Evolutionary conservation across 2,797 vertebrate genomes (phyloP).

Genomic region (Cryptoprocta ferox): DNA sequence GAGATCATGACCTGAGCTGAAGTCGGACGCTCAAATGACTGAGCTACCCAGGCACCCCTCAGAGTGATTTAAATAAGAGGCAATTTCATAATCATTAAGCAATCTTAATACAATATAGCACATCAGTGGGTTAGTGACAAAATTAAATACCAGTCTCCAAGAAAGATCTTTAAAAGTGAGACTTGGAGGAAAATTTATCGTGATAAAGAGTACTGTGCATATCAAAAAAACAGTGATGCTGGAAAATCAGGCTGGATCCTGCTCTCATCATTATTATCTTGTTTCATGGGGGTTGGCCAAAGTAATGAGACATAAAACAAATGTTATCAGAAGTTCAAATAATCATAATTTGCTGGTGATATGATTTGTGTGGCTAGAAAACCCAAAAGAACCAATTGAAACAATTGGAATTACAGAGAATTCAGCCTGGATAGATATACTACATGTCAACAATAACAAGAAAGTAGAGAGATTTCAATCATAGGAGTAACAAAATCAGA

Average conservation of each 20-base stretch:
- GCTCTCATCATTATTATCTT: background rate
- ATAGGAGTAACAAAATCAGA: background rate
- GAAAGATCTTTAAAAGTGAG: background rate
- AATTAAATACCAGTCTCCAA: background rate
- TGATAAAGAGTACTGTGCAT: accelerated
- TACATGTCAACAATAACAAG: background rate
- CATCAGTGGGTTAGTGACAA: background rate
- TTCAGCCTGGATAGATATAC: background rate
- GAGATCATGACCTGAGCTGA: no score
- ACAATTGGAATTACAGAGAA: background rate
- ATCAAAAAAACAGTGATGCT: accelerated
- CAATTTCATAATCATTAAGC: background rate
- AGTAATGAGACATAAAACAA: background rate
- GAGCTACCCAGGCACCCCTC: no score
- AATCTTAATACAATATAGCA: background rate
- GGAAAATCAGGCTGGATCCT: background rate
- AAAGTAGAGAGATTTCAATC: background rate
- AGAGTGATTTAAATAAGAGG: background rate
- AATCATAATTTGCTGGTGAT: background rate
- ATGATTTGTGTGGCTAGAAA: background rate
- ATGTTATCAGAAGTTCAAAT: background rate
- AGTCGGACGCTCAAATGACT: no score
- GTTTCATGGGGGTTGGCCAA: background rate
- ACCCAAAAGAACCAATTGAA: background rate
- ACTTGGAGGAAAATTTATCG: background rate